These are phyloP conservation scores for Penaeus japonicus DNA, from an alignment of 1,140 invertebrate species.

Conservation along the genomic window DNA sequence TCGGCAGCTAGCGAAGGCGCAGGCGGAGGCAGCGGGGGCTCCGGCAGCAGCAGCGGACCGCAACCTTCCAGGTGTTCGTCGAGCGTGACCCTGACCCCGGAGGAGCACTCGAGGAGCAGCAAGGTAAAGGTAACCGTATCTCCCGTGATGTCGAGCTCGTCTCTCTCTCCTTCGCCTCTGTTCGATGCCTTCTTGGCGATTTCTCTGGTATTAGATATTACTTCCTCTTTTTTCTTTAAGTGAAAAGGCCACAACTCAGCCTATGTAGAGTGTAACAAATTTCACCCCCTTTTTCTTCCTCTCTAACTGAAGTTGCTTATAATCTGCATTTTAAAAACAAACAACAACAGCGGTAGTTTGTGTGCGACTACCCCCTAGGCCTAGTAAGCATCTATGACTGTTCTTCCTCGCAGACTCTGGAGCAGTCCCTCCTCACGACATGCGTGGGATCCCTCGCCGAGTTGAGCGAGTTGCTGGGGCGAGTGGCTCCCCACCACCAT, in stretches of 20 bases:
- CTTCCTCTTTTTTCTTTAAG: too few relatives aligned
- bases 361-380: too few relatives aligned
- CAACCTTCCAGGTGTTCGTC: constrained; percentile 55
- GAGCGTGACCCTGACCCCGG: constrained; percentile 49
- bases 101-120: constrained; percentile 53
- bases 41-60: constrained; percentile 17
- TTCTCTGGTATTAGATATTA: too few relatives aligned
- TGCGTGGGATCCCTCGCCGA: constrained; percentile 84
- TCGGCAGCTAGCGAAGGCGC: constrained; percentile 29
- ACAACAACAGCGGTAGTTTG: too few relatives aligned
- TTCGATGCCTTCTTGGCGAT: too few relatives aligned
- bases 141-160: too few relatives aligned
- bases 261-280: too few relatives aligned
- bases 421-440: constrained; percentile 82
- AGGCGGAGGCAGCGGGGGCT: constrained; percentile 4
- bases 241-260: too few relatives aligned
- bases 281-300: too few relatives aligned
- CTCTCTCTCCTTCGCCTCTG: too few relatives aligned
- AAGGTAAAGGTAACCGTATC: constrained; percentile 37
- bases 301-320: too few relatives aligned
- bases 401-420: constrained; percentile 63
- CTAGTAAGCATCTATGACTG: not conserved
- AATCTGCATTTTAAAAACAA: too few relatives aligned
- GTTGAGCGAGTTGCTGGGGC: constrained; percentile 76
- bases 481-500: constrained; percentile 66